Base-by-base conservation (phyloP, 2,113 vertebrate genomes). In the Albula glossodonta region DNA sequence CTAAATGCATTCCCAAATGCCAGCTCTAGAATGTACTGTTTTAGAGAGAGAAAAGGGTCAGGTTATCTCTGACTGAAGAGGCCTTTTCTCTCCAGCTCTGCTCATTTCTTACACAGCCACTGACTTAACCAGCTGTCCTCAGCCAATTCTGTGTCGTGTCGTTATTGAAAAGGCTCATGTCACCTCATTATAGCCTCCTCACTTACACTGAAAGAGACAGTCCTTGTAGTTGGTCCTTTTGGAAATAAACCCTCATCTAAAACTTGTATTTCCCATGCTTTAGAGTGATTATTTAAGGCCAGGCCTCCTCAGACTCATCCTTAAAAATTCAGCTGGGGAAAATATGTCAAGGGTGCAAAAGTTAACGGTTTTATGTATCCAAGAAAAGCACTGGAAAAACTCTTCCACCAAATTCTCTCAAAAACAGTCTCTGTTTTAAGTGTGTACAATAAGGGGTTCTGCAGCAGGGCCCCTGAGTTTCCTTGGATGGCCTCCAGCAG, bases 401-500 rank as follows among this genome's bases (percentile, higher is more conserved):
- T 78, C 19, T 78, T 78, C 74, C 74, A 78, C 78, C 74, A 78
- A 78, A 31, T 3, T 78, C 31, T 78, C 41, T 10, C 10, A 49
- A 79, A 79, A 79, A 50, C 49, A 70, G 6, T 6, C 22, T 41
- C 31, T 50, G 41, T 50, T 48, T n/a, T 15, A 60, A 48, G 31
- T 31, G 51, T 86, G 80, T 79, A 9, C 49, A 80, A 22, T 90
- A 88, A 90, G 90, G 89, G 50, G 87, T 91, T 86, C 82, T 83
- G 90, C 89, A 87, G 89, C 83, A 60, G 87, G 87, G 83, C 85
- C 17, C 0, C 82, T 49, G 8, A 63, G 82, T 83, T 51, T 0
- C 25, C 50, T 66, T 90, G 92, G 91, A 89, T 78, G 85, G 56
- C 15, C 1, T 89, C 90, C 91, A 51, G 90, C 86, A 84, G 89